Percentiles rank a stretch among this genome's conserved stretches.
Conservation (phyloP, 2,797 vertebrate species). For the Sebastes ruberrimus region DNA sequence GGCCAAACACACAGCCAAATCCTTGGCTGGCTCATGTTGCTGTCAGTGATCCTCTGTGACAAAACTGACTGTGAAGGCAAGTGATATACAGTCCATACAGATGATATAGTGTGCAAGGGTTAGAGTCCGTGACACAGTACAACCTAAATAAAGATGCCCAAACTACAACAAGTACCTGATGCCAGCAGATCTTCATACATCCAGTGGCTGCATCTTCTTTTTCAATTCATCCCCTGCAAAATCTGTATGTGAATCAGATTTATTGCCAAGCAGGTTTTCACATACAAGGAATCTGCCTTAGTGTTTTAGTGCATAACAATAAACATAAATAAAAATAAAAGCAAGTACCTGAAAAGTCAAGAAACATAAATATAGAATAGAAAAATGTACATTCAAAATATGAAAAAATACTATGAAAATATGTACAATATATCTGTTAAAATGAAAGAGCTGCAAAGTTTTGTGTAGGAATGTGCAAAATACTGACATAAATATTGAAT, state of each 20-base stretch:
- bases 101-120: neutral
- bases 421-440: neutral
- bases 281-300: neutral
- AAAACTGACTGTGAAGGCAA: neutral
- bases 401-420: too few species aligned
- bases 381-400: too few species aligned
- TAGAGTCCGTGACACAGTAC: neutral
- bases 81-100: neutral
- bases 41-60: neutral
- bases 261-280: too few species aligned
- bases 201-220: neutral
- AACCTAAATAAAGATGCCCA: too few species aligned
- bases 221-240: neutral
- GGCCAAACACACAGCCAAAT: slow-evolving; percentile 18
- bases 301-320: neutral
- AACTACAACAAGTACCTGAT: neutral
- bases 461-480: too few species aligned
- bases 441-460: neutral
- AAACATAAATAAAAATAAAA: neutral
- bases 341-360: neutral
- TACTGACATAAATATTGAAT: neutral
- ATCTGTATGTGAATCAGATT: too few species aligned
- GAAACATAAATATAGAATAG: neutral
- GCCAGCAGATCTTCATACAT: neutral
- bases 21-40: slow-evolving; percentile 24